Base-by-base conservation (phyloP, 2,113 vertebrate genomes). In the Lampris megalopsis region DNA sequence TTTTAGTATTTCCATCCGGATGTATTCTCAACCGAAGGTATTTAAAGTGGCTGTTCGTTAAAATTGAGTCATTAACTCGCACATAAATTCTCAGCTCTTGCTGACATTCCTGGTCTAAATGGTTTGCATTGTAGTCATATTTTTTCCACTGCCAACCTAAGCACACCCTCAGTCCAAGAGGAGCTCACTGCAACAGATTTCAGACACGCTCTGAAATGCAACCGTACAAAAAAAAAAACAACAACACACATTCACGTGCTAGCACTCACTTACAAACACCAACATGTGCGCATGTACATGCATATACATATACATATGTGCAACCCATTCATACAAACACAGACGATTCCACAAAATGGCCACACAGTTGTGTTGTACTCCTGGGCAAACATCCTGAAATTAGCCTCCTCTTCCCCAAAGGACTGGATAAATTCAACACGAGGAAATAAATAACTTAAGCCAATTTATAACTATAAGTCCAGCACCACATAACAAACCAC, bases 401-500 rank as follows among this genome's bases (percentile, higher is more conserved):
- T 73, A 60, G 68, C 61, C 68, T 63, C 40, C 24, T 63, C 71
- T 82, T 61, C 64, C 76, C 71, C 42, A 40, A 71, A 71, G 71
- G 72, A 82, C 75, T 7, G 6, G 57, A 66, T 11, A 45, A 69
- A 57, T 84, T 86, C 74, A 63, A 64, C 62, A 73, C 13, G 48
- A 83, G 52, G 62, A 69, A 42, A 73, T 42, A 77, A 71, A 52
- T 9, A 87, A 77, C 60, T 77, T 61, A 42, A 62, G 65, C 80
- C 71, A 74, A 81, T 68, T 74, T 77, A 36, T 65, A 84, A 80
- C 75, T 67, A 58, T 74, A 80, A 86, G 85, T 62, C 78, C 85
- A 80, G 84, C 84, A 83, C 89, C 79, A 86, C 76, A 70, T 77
- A 80, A 83, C 80, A 85, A 87, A 83, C 76, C 86, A 78, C 87